Conservation (phyloP, 2,888 invertebrate genomes). For the Seira musarum region DNA sequence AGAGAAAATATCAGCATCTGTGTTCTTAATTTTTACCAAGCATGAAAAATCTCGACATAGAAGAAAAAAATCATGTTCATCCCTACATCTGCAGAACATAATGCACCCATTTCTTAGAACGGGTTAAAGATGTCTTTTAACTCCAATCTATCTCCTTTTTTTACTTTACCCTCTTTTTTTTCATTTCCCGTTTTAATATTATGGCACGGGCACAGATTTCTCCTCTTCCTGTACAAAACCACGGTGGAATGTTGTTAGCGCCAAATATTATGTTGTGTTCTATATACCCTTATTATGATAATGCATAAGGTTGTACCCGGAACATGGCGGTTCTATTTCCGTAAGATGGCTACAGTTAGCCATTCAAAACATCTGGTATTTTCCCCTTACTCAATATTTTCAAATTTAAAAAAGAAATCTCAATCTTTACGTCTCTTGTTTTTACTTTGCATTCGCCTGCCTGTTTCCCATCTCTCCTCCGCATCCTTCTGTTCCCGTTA, state of each 20-base stretch:
- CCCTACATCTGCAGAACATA: conserved; percentile 1
- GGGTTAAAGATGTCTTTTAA: conserved; percentile 19
- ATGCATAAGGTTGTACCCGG: background rate
- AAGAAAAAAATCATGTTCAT: background rate
- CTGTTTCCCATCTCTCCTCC: conserved; percentile 34
- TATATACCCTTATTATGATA: conserved; percentile 8
- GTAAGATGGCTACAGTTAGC: conserved; percentile 32
- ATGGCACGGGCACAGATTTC: too few relatives aligned
- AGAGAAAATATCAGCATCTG: conserved; percentile 45
- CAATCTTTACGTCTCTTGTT: conserved; percentile 15
- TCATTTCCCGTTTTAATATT: too few relatives aligned
- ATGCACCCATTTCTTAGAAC: conserved; percentile 30
- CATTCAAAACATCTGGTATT: conserved; percentile 57
- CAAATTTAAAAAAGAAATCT: too few relatives aligned
- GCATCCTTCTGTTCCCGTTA: conserved; percentile 3
- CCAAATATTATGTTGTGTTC: conserved; percentile 3
- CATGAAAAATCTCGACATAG: conserved; percentile 31
- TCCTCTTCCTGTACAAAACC: too few relatives aligned
- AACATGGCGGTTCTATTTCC: conserved; percentile 17
- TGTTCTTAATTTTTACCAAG: conserved; percentile 40
- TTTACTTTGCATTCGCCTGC: conserved; percentile 23
- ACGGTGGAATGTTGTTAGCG: background rate
- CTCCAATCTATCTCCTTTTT: background rate
- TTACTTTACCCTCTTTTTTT: background rate
- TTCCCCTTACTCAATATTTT: conserved; percentile 28